phyloP scores from a whole-genome alignment of 2,113 vertebrate genomes.

The Catharus fuscescens region DNA sequence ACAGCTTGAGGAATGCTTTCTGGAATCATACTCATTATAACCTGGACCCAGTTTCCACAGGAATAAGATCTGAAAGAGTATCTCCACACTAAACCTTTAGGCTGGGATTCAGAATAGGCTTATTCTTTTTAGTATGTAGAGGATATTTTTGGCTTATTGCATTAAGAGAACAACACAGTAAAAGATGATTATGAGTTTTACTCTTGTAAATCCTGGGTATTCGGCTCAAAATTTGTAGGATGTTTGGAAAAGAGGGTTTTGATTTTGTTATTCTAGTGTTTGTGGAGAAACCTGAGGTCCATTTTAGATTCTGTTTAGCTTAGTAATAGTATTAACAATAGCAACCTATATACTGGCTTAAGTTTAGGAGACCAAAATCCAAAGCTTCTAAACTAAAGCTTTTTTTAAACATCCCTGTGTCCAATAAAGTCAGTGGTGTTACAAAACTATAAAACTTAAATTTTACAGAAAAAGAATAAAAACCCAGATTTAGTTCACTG shows the following conservation, averaged over 20 bases:
- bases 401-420: not conserved
- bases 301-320: not conserved
- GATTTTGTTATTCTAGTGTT: not conserved
- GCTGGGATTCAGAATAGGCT: not conserved
- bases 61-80: not conserved
- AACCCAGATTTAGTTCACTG: not conserved
- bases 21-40: not conserved
- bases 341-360: not conserved
- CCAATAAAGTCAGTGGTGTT: not conserved
- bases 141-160: not conserved
- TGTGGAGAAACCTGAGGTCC: not conserved
- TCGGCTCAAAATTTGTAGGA: not conserved
- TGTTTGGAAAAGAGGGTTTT: not conserved
- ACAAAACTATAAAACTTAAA: not conserved
- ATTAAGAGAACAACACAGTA: not conserved
- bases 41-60: not conserved
- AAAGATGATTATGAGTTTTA: not conserved
- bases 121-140: not conserved
- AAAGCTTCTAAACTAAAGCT: not conserved
- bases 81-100: constrained; percentile 12
- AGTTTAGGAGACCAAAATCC: not conserved
- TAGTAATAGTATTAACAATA: not conserved
- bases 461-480: not conserved
- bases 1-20: not conserved
- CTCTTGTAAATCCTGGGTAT: not conserved